These are phyloP conservation scores for Megathymus violae DNA, from an alignment of 1,140 invertebrate genomes.

Conservation along the genomic window DNA sequence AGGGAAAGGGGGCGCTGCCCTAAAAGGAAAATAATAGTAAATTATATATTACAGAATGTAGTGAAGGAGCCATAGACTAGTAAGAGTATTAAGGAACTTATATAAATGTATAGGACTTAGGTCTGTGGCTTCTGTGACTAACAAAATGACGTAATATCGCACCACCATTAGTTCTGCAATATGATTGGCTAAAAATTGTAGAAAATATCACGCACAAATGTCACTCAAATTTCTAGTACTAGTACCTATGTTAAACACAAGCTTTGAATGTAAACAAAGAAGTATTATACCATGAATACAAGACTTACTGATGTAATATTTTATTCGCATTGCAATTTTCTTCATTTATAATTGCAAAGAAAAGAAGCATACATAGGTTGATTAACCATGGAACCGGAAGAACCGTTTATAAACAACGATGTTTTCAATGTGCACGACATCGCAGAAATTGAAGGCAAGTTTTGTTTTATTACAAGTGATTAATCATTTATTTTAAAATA, in stretches of 20 bases:
- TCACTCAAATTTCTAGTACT: too few relatives aligned
- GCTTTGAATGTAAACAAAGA: conserved; percentile 66
- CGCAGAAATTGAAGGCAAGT: conserved; percentile 73
- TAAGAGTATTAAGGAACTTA: too few relatives aligned
- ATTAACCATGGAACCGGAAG: conserved; percentile 59
- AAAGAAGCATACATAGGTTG: conserved; percentile 20
- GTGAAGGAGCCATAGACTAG: too few relatives aligned
- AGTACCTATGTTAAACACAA: conserved; percentile 20
- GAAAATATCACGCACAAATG: conserved; percentile 48
- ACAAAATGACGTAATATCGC: conserved; percentile 69
- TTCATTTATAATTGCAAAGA: conserved; percentile 24
- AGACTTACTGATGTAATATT: conserved; percentile 6
- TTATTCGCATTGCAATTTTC: not conserved
- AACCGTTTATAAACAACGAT: conserved; percentile 69
- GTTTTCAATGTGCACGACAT: conserved; percentile 74
- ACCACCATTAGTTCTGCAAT: conserved; percentile 51
- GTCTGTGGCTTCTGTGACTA: not conserved
- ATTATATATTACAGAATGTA: too few relatives aligned
- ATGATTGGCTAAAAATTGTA: conserved; percentile 58
- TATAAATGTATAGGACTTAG: too few relatives aligned
- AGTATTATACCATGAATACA: not conserved
- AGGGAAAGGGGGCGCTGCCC: too few relatives aligned
- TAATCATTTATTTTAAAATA: too few relatives aligned
- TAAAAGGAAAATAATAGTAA: too few relatives aligned
- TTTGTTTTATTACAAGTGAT: too few relatives aligned